Conservation (phyloP, 2,888 invertebrate genomes). For the Tanytarsus gracilentus region DNA sequence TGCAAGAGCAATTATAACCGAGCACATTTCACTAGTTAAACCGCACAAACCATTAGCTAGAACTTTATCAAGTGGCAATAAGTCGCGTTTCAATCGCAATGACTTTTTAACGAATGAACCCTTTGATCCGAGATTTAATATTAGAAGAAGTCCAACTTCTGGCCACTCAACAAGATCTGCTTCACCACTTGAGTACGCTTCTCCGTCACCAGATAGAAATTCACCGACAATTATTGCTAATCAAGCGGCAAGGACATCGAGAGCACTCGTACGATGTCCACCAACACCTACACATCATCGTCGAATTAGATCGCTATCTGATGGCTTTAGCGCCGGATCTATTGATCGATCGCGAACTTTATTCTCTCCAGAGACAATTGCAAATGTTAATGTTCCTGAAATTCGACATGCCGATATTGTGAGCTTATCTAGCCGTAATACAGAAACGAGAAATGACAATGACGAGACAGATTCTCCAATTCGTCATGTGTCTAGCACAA, state of each 20-base stretch:
- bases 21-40: constrained; percentile 44
- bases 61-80: constrained; percentile 54
- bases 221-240: constrained; percentile 5
- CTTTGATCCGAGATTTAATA: constrained; percentile 21
- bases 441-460: constrained; percentile 31
- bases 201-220: constrained; percentile 33
- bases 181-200: constrained; percentile 39
- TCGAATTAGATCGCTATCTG: constrained; percentile 49
- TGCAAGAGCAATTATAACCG: constrained; percentile 31
- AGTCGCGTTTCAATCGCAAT: constrained; percentile 39
- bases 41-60: constrained; percentile 62
- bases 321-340: constrained; percentile 10
- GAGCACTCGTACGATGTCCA: constrained; percentile 43
- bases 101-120: constrained; percentile 43
- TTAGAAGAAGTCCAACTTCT: constrained; percentile 40
- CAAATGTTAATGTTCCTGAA: constrained; percentile 41
- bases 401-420: constrained; percentile 42
- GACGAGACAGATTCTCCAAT: constrained; percentile 46
- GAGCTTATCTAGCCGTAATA: constrained; percentile 34
- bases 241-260: constrained; percentile 26
- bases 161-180: constrained; percentile 43
- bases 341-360: constrained; percentile 43
- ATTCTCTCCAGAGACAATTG: constrained; percentile 42
- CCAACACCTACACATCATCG: constrained; percentile 82
- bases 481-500: constrained; percentile 61